Evolutionary conservation across 2,888 invertebrate genomes (phyloP), one percentile per base, ranked within the genome.

Genomic region (Macrophya annulata): DNA sequence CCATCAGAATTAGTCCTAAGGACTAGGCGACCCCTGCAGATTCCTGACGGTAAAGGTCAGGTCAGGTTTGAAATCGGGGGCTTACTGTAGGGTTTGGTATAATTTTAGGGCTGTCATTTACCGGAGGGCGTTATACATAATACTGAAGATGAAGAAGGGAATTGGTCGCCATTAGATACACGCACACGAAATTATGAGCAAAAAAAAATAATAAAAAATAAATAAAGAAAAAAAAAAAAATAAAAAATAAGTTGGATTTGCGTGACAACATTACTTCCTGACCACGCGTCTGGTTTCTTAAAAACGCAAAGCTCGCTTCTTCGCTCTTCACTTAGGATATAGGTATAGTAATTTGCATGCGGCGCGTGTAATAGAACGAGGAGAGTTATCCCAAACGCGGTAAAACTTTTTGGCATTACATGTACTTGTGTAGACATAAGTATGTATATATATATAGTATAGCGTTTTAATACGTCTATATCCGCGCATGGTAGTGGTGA

Each of bases 1-100:
- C 77, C 48, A 77, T 77, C 77, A 77, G 51, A 77, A 77, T 77
- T 77, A 77, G 77, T 51, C 51, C 77, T 48, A 48, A 25, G 51
- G 77, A 55, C 77, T 55, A 77, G 37, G 51, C 77, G 48, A 55
- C 77, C 77, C 77, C 51, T 77, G 51, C 68, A 68, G 68, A 77
- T 31, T 51, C 51, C 48, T 55, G 37, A 45, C 51, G 55, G 77
- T 15, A 77, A 55, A 74, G 74, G 74, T 74, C 74, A 74, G 74
- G 43, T 31, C 74, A 45, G 43, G 25, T n/a, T 45, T 74, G 43
- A 45, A 25, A 74, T 43, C 43, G 45, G 8, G 74, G 74, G 62
- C 12, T 25, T 25, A 8, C 62, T 10, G 62, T 62, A 25, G 25
- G 62, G 68, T 31, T 37, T 45, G 43, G 25, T 74, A 45, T 74